Conservation (phyloP, 2,113 vertebrate species). For the Aythya baeri region DNA sequence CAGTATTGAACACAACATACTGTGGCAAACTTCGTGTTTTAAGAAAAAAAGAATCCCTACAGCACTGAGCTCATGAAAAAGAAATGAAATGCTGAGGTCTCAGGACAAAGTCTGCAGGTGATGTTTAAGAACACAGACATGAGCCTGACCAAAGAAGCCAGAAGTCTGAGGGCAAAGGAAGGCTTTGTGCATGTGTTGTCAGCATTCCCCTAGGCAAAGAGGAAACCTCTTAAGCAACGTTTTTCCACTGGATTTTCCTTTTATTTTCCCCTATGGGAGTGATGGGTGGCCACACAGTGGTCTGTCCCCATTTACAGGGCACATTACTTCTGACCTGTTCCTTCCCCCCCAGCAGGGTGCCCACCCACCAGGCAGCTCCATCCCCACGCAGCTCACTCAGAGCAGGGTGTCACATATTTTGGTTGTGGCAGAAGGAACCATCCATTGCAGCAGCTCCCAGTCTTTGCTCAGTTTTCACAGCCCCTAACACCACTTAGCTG, state of each 20-base stretch:
- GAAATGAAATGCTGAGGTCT: background rate
- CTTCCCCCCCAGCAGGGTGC: background rate
- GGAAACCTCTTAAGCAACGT: background rate
- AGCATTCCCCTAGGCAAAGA: background rate
- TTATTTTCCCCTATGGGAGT: background rate
- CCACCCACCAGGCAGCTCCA: too few species aligned
- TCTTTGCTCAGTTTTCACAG: background rate
- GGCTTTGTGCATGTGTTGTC: background rate
- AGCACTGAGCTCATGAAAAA: background rate
- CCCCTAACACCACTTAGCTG: background rate
- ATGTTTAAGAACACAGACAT: too few species aligned
- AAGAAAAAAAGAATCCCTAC: background rate
- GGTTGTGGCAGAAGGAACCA: background rate
- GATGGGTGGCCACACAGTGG: background rate
- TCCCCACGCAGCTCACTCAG: background rate
- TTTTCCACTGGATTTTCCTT: background rate
- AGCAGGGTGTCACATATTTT: background rate
- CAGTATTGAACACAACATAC: background rate
- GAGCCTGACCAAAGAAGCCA: background rate
- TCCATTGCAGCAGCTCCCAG: background rate
- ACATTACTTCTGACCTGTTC: background rate
- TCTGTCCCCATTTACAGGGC: too few species aligned
- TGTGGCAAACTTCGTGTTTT: background rate
- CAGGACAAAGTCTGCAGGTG: background rate
- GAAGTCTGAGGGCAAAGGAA: too few species aligned